Evolutionary conservation across 2,113 vertebrate genomes (phyloP).

Genomic region (Asarcornis scutulata): DNA sequence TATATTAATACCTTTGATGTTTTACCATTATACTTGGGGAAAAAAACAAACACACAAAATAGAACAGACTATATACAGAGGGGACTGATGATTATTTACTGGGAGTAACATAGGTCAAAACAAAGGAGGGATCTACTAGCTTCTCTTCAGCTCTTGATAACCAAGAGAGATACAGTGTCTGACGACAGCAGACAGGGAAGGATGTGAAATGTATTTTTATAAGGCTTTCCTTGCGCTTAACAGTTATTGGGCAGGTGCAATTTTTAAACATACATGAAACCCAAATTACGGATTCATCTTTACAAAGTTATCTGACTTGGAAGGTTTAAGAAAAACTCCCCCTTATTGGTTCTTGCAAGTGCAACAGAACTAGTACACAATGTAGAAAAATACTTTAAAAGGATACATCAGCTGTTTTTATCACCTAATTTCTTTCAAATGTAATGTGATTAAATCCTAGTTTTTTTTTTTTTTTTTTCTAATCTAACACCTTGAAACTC

Average conservation of each 20-base stretch:
- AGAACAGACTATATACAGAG: neutral
- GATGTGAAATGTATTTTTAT: conserved; percentile 54
- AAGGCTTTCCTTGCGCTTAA: conserved; percentile 11
- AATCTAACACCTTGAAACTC: conserved; percentile 82
- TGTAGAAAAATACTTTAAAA: conserved; percentile 73
- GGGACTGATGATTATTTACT: neutral
- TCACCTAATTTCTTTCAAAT: conserved; percentile 75
- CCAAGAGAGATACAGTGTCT: neutral
- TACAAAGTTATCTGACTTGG: conserved; percentile 56
- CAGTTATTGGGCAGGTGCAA: conserved; percentile 63
- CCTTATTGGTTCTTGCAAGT: conserved; percentile 48
- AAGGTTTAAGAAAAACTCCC: conserved; percentile 50
- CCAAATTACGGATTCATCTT: conserved; percentile 38
- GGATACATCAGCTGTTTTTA: conserved; percentile 70
- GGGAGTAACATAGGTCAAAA: neutral
- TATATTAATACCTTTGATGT: neutral
- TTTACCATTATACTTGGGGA: neutral
- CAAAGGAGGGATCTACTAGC: neutral
- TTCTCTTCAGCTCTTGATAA: neutral
- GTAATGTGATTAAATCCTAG: conserved; percentile 80
- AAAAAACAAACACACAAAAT: neutral
- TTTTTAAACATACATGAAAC: conserved; percentile 62
- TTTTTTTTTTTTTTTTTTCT: conserved; percentile 48
- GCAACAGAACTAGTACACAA: conserved; percentile 69
- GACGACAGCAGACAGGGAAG: conserved; percentile 31